Evolutionary conservation across 2,113 vertebrate species (phyloP), one percentile per base, ranked within the genome.

Genomic region (Channa argus): DNA sequence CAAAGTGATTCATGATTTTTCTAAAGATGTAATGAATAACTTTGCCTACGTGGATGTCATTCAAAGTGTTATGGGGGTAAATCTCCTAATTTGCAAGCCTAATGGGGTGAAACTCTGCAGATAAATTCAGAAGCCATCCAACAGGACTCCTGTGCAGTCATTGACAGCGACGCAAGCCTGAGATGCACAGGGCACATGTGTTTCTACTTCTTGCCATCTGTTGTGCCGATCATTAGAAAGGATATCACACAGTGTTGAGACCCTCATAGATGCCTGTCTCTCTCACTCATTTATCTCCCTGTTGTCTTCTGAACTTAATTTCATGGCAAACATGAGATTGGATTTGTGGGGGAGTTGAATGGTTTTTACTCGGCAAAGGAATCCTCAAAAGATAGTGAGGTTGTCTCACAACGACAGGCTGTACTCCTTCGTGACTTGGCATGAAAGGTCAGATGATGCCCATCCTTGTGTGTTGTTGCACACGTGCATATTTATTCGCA

Each of bases 171-270:
- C 79, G 63, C 74, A 52, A 62, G 68, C 60, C 59, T 1, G 56
- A 54, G 64, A 77, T 14, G 24, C 60, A 50, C n/a, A 4, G 43
- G 66, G 63, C 74, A 84, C 82, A 70, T 74, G 82, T 69, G 85
- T 15, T 34, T 77, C 46, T 43, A 14, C 81, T 79, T 84, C 55
- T 4, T 63, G 66, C 90, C 91, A 91, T 92, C 91, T 92, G 91
- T 85, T 61, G 0, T 8, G 64, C 41, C 37, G 74, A 80, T 89
- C 86, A 86, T 90, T 91, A 91, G 82, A 82, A 67, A 72, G 68
- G 72, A 71, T 79, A 53, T 86, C 91, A 81, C 79, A 80, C 82
- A 78, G 88, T 73, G 86, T 34, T 15, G 75, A 77, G 84, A 79
- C 84, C 73, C 68, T 74, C 59, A 8, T 34, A 52, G 84, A 82